Base-by-base conservation (phyloP, 2,113 vertebrate species). In the Antennarius striatus region DNA sequence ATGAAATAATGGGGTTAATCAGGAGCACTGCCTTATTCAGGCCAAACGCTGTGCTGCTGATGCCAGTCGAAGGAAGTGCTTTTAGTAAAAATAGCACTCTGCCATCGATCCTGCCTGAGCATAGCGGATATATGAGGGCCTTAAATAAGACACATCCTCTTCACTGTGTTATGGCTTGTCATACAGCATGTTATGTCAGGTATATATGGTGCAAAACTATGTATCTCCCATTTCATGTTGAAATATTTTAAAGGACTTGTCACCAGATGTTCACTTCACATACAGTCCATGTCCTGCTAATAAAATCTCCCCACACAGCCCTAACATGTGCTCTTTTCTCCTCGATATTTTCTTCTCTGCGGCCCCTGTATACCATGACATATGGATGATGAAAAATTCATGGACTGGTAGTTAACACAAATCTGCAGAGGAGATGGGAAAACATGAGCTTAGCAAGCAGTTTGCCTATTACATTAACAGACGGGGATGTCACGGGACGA, bases 351-450 rank as follows among this genome's bases (percentile, higher is more conserved):
- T 36, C 32, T 75, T 54, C 66, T 82, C 82, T 15, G 53, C 13
- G 72, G 74, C 78, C 69, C 68, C 75, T 65, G 76, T 82, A 82
- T 71, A 80, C 63, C 46, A 67, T 72, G 79, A 82, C 88, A 90
- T 88, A 90, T 85, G 85, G 85, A 73, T 68, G 52, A 89, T 91
- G 77, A 90, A 91, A 89, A 77, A 90, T 88, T 85, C 81, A 90
- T 87, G 71, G 81, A 75, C 79, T 28, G 74, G 70, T 70, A 81
- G 77, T 86, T 86, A 89, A 83, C 84, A 86, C 85, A 89, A 84
- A 82, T 90, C 79, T 83, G 80, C 79, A 70, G 53, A 80, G 77
- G 77, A 85, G 86, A 88, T 63, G 68, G 73, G 69, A 88, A 84
- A 86, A 86, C 71, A 81, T 71, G 82, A 76, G 81, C 83, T 87